Percentiles rank a stretch among this genome's conserved stretches.
phyloP scores from a whole-genome alignment of 2,113 vertebrate species.

The Pomatorhinus ruficollis region DNA sequence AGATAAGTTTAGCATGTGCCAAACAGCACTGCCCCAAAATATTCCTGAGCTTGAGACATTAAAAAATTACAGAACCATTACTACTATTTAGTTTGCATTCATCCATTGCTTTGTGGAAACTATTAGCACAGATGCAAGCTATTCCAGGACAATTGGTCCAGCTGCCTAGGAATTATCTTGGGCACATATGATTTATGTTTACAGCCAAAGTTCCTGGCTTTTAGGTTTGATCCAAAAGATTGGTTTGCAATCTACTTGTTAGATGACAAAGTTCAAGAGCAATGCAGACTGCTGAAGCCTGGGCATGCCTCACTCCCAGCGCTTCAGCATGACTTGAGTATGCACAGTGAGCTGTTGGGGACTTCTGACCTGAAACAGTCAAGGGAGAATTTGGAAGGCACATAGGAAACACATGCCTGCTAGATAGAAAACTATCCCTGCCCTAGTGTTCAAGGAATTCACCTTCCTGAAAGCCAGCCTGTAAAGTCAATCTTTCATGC shows the following conservation, averaged over 20 bases:
- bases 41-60: not conserved
- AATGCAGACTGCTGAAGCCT: not conserved
- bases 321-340: not conserved
- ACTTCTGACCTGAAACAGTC: not conserved
- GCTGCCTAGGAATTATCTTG: not conserved
- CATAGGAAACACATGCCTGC: not conserved
- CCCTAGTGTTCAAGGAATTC: not conserved
- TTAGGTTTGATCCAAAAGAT: not conserved
- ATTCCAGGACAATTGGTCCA: not conserved
- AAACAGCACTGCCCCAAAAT: not conserved
- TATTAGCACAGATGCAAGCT: not conserved
- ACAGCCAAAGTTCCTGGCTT: not conserved
- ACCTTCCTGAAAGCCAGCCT: not conserved
- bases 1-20: not conserved
- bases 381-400: not conserved
- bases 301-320: not conserved
- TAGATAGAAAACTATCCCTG: too few species aligned
- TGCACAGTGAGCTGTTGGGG: not conserved
- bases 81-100: not conserved
- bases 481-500: not conserved
- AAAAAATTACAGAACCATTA: not conserved
- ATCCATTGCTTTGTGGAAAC: not conserved
- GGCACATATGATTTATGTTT: not conserved
- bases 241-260: not conserved
- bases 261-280: not conserved